Base-by-base conservation (phyloP, 2,888 invertebrate genomes). In the Cylindroiulus punctatus region DNA sequence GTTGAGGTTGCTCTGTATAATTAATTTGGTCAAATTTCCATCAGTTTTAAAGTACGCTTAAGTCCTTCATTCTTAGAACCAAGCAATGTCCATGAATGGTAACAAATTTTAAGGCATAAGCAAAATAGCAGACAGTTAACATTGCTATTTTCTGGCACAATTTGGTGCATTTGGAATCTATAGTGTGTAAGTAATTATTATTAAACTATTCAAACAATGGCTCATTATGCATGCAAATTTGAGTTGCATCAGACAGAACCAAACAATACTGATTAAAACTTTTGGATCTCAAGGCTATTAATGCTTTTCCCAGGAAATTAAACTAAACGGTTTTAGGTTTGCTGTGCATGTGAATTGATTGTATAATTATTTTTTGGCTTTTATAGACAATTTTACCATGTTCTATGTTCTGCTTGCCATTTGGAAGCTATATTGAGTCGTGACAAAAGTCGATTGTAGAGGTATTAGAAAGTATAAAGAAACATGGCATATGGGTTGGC, bases 91-190 rank as follows among this genome's bases (percentile, higher is more conserved):
- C 65, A 65, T 26, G 26, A 26, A 65, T 0, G 52, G 10, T 57
- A 19, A 57, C 57, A n/a, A 57, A n/a, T n/a, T n/a, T 22, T 65
- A 65, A 65, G 65, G 65, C 65, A 65, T 65, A 65, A 65, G 65
- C 65, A 26, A 65, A 65, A 65, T 26, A 65, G 65, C 65, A 65
- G 65, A 8, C 52, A n/a, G 52, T 65, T 26, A n/a, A 65, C 26
- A 26, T 65, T 65, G 65, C 65, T 65, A 65, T 65, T 65, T 57
- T 65, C 26, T 26, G 65, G 65, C 65, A 65, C 65, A 65, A 65
- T 65, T 65, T 26, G 65, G 65, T 12, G 26, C 65, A 65, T 65
- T 65, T 65, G 8, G 10, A 65, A 65, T 7, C 26, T 10, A 65
- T 10, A 65, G 52, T 5, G 44, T 10, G 10, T 44, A 44, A 44